Evolutionary conservation across 2,888 invertebrate genomes (phyloP), one percentile per base, ranked within the genome.

Genomic region (Agrotis clavis): DNA sequence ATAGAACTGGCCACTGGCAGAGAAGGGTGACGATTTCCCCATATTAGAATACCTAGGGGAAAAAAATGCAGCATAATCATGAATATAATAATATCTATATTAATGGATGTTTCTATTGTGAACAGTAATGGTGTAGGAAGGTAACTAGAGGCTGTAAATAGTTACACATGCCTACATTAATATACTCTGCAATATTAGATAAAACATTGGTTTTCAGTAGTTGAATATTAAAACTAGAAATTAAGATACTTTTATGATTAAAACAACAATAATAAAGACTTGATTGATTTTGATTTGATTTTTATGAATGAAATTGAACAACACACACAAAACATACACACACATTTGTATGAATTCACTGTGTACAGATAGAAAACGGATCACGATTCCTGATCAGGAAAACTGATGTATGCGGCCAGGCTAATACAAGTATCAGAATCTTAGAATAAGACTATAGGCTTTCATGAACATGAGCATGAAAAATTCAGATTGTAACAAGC

Each of bases 91-190:
- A n/a, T n/a, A n/a, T 13, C 16, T 21, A 18, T 67, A 35, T n/a
- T 13, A 53, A 59, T 59, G 16, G 47, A 53, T 54, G 45, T 21
- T 50, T n/a, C 60, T 60, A 69, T 77, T 68, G 41, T 74, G 41
- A 76, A n/a, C 18, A 16, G 7, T 30, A 11, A 59, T 59, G 48
- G 30, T 53, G 21, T 25, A 71, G 18, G 14, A 25, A 47, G 35
- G 53, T 18, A 67, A 51, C 51, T 41, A 59, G 51, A 48, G 9
- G 1, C 25, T 19, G 41, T 57, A 74, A 57, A 51, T 66, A 47
- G 18, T 47, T 19, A 73, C 18, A 41, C 13, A 50, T 57, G 25
- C 0, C n/a, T 35, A 35, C n/a, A 13, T 57, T 13, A 6, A n/a
- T n/a, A 35, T n/a, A 21, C 7, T 35, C 35, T 35, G 9, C 35